Evolutionary conservation across 2,888 invertebrate species (phyloP), one percentile per base, ranked within the genome.

Genomic region (Nycteola revayana): DNA sequence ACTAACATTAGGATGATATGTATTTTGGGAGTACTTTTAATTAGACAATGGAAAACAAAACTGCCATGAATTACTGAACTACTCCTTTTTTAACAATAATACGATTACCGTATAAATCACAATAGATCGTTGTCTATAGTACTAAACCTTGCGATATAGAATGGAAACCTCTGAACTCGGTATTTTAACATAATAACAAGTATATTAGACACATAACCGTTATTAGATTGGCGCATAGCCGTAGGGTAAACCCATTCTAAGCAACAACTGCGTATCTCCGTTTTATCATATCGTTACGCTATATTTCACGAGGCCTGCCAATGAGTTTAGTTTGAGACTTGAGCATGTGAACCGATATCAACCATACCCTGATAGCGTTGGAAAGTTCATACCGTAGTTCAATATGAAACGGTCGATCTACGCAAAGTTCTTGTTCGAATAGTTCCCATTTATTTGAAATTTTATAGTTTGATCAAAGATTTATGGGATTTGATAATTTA

Each of bases 221-320:
- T 14, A 14, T 14, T 14, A 14, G 14, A 14, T 14, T 14, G 14
- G 14, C 14, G 5, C 60, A 64, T 61, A 58, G 59, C 68, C 62
- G 39, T 53, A 55, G 68, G 74, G 60, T 63, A 69, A 75, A 80
- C 72, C 75, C 52, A 75, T 84, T 78, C 69, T 63, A 75, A 82
- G 79, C 81, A 75, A 67, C 74, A 70, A 77, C 79, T 77, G 74
- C 74, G 72, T 81, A 75, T 74, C 70, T 77, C 72, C 73, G 82
- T 83, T 79, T 74, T 64, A 66, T 70, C 41, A 48, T 47, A 49
- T 38, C 34, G 61, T 58, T 62, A n/a, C 59, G 58, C 71, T 64
- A 49, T 53, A 54, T 58, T 77, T 78, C 64, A 74, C 73, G 71
- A 71, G 65, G 62, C 60, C 49, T 53, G 42, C 55, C 62, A 76